Evolutionary conservation across 2,888 invertebrate genomes (phyloP).

Genomic region (Glaucopsyche alexis): DNA sequence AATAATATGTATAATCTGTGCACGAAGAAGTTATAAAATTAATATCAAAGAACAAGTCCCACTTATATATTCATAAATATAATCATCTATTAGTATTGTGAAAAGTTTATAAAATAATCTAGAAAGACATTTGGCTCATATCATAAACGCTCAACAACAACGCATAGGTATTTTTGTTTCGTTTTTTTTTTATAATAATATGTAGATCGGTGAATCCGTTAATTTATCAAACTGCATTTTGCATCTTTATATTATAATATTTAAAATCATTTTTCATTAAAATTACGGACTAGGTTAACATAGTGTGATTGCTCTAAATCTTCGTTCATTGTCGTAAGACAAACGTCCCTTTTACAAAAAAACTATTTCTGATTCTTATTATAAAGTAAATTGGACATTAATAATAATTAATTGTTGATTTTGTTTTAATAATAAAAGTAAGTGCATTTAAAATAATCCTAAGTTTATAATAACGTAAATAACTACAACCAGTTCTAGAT

Average conservation of each 20-base stretch:
- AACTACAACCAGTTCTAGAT: constrained; percentile 49
- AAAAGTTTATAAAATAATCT: constrained; percentile 1
- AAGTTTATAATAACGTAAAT: constrained; percentile 45
- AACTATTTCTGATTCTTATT: background rate
- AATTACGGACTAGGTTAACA: constrained; percentile 14
- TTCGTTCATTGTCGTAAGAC: constrained; percentile 20
- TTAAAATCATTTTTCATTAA: constrained; percentile 15
- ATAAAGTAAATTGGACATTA: constrained; percentile 34
- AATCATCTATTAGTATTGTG: background rate
- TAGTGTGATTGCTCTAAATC: background rate
- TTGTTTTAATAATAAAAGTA: constrained; percentile 30
- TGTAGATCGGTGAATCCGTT: background rate
- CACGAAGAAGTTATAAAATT: constrained; percentile 30
- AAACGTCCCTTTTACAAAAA: background rate
- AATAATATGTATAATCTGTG: constrained; percentile 34
- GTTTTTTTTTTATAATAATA: background rate
- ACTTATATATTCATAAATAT: background rate
- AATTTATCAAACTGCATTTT: background rate
- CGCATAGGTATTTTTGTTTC: background rate
- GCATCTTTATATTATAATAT: background rate
- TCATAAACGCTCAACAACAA: constrained; percentile 1
- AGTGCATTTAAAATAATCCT: constrained; percentile 37
- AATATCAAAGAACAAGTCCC: background rate
- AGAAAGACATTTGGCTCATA: background rate
- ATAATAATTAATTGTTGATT: too few species aligned